Evolutionary conservation across 2,888 invertebrate genomes (phyloP), one percentile per base, ranked within the genome.

Genomic region (Acrobeloides nanus): DNA sequence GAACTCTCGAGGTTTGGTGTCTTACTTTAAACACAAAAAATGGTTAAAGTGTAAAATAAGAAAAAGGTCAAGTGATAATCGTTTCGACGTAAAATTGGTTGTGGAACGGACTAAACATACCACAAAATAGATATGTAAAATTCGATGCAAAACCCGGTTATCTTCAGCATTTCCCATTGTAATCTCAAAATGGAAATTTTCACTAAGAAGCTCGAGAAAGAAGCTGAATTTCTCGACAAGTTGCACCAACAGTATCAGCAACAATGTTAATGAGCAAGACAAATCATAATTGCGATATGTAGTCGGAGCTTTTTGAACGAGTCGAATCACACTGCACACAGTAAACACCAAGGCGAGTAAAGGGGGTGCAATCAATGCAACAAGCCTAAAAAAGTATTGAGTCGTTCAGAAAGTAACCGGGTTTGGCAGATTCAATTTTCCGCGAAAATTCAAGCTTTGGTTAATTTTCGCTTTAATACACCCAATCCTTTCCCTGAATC

Each of bases 161-260:
- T 27, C 48, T 4, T 32, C 27, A 6, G 24, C 24, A n/a, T 23
- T 33, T 6, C 55, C 51, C 21, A 55, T 29, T 8, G 56, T 41
- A 29, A 59, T 44, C 17, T 40, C 38, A 25, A 59, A 31, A n/a
- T 37, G 42, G 25, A 62, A 62, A 26, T 59, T 59, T 10, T 35
- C 29, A n/a, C 51, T 35, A 15, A 59, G 25, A 10, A 59, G 39
- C 37, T 60, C 48, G 23, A 63, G 38, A 15, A 63, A 50, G n/a
- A 62, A 29, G 17, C 59, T 61, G 20, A 46, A 48, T 32, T 59
- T 59, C 17, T 59, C 54, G 15, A 56, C 29, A 18, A 46, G 31
- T 24, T 59, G 54, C 17, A 62, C 20, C 7, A 49, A 20, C 12
- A 62, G 33, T 20, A 59, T 40, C 3, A 49, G 10, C 8, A 62